phyloP scores from a whole-genome alignment of 1,140 invertebrate species.

The Drosophila persimilis region DNA sequence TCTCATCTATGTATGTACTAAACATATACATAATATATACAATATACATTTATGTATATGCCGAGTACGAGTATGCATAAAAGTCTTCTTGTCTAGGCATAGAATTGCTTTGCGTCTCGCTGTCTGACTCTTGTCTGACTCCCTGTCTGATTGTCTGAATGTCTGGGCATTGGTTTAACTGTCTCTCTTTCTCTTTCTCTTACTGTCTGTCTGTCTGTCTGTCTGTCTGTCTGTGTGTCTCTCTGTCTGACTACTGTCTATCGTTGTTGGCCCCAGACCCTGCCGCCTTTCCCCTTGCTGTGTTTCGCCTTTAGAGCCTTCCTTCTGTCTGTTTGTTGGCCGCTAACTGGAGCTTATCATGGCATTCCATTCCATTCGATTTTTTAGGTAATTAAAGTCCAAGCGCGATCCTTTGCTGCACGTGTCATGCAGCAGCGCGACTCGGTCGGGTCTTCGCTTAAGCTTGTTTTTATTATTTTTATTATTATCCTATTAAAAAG shows the following conservation, averaged over 20 bases:
- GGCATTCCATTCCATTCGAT: not conserved
- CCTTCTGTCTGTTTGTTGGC: conserved; percentile 10
- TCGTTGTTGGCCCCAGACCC: conserved; percentile 1
- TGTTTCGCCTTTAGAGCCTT: not conserved
- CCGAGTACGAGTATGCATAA: conserved; percentile 1
- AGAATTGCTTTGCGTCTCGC: conserved; percentile 52
- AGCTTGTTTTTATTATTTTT: too few relatives aligned
- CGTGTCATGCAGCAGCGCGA: not conserved
- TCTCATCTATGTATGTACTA: conserved; percentile 6
- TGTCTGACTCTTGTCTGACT: conserved; percentile 52
- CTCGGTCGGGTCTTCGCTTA: too few relatives aligned
- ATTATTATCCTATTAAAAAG: too few relatives aligned
- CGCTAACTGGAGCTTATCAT: too few relatives aligned
- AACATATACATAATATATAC: conserved; percentile 5
- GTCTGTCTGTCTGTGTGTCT: conserved; percentile 6
- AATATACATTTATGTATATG: conserved; percentile 1
- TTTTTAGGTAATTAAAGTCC: too few relatives aligned
- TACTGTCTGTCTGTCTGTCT: conserved; percentile 10
- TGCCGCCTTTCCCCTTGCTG: not conserved
- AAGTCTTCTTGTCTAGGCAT: conserved; percentile 39
- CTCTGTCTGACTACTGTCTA: conserved; percentile 31
- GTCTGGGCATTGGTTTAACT: conserved; percentile 54
- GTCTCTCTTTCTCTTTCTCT: conserved; percentile 9
- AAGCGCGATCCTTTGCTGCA: not conserved
- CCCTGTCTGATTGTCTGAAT: conserved; percentile 51